These are phyloP conservation scores for Pristionchus pacificus DNA, from an alignment of 1,140 invertebrate genomes.

Conservation along the genomic window DNA sequence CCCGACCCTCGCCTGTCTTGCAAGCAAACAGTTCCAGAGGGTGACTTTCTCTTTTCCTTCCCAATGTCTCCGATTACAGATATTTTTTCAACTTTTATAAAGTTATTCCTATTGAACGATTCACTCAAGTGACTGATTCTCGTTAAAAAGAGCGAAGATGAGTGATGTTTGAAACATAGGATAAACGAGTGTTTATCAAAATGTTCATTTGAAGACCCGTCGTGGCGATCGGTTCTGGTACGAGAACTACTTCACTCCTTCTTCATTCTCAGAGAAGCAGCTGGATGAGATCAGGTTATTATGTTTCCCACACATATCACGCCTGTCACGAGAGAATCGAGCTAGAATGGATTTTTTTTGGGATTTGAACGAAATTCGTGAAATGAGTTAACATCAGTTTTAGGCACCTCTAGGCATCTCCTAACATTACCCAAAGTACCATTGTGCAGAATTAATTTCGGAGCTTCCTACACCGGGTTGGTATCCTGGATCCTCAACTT, in stretches of 20 bases:
- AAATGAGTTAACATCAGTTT: no score
- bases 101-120: conserved; percentile 25
- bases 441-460: no score
- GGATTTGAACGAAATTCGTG: no score
- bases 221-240: conserved; percentile 58
- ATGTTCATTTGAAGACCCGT: conserved; percentile 39
- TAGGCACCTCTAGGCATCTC: no score
- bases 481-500: no score
- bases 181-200: no score
- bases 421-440: no score
- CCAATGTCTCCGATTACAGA: no score
- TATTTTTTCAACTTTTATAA: conserved; percentile 16
- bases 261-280: conserved; percentile 70
- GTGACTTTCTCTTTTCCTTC: conserved; percentile 48
- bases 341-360: no score
- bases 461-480: no score
- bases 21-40: conserved; percentile 74
- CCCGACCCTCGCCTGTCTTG: conserved; percentile 77
- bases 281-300: conserved; percentile 69
- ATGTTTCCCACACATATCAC: conserved; percentile 66
- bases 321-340: no score
- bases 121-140: background rate
- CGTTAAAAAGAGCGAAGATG: no score
- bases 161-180: background rate
- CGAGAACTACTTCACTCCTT: conserved; percentile 47